Evolutionary conservation across 2,888 invertebrate genomes (phyloP), one percentile per base, ranked within the genome.

Genomic region (Thelaira solivaga): DNA sequence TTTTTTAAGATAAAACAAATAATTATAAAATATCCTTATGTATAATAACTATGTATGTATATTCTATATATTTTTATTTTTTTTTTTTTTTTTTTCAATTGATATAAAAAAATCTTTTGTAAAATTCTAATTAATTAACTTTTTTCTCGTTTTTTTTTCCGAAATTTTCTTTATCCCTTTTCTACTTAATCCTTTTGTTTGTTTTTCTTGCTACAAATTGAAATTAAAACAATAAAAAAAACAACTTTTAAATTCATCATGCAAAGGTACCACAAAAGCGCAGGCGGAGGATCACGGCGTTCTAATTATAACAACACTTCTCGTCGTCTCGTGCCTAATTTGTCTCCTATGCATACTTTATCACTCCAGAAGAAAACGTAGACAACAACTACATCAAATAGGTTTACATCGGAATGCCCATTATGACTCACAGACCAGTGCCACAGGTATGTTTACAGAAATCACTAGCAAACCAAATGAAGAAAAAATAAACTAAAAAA

Each of bases 261-360:
- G 47, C 39, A 81, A 83, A 89, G 89, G 89, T 89, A 89, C 85
- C 86, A 87, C 85, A 86, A 89, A 88, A 86, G 89, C 88, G 83
- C 88, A 88, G 84, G 87, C 87, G 88, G 89, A 88, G 88, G 89
- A 89, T 87, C 88, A 88, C 88, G 89, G 87, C 87, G 88, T 88
- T 86, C 87, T 89, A 85, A 89, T 89, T 85, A 89, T 89, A 86
- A 88, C 87, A 87, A 87, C 86, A 86, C 88, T 88, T 85, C 86
- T 86, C 89, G 89, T 86, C 88, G 89, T 84, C 88, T 89, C 86
- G 89, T 89, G 87, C 89, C 89, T 89, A 89, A 89, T 88, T 85
- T 89, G 89, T 89, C 89, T 89, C 89, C 89, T 89, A 88, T 89
- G 89, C 89, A 89, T 88, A 88, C 89, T 89, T 82, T 89, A 87